Evolutionary conservation across 2,797 vertebrate species (phyloP).

Genomic region (Sphenodon punctatus): DNA sequence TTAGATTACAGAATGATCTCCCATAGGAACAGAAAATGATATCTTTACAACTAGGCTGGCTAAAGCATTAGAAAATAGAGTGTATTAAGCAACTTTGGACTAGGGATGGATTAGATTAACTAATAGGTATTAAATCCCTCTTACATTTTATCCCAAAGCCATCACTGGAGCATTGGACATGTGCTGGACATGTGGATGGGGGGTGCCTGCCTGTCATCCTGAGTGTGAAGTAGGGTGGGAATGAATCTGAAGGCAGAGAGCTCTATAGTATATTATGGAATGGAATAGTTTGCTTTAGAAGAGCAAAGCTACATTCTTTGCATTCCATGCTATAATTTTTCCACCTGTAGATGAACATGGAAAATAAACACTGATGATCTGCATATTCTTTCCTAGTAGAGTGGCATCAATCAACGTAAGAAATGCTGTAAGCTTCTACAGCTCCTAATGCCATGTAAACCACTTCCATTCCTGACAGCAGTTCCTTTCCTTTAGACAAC

Average conservation of each 20-base stretch:
- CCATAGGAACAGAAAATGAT: too few species aligned
- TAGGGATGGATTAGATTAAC: too few species aligned
- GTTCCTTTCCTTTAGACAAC: not conserved
- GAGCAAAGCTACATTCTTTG: too few species aligned
- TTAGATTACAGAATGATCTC: too few species aligned
- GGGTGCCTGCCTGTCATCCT: not conserved
- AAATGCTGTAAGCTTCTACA: not conserved
- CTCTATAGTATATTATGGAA: not conserved
- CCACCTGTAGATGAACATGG: not conserved
- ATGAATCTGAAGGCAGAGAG: not conserved
- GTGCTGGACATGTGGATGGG: too few species aligned
- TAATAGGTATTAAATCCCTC: too few species aligned
- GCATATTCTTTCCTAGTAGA: not conserved
- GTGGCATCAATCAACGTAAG: not conserved
- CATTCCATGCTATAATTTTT: not conserved
- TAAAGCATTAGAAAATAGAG: too few species aligned
- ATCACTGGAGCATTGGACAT: not conserved
- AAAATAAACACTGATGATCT: not conserved
- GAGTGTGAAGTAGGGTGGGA: not conserved
- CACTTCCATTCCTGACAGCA: not conserved
- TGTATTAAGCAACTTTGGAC: too few species aligned
- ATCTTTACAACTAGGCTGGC: too few species aligned
- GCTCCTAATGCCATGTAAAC: not conserved
- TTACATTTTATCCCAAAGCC: too few species aligned
- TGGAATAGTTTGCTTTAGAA: too few species aligned